Conservation (phyloP, 1,140 invertebrate species). For the Reticulitermes speratus region DNA sequence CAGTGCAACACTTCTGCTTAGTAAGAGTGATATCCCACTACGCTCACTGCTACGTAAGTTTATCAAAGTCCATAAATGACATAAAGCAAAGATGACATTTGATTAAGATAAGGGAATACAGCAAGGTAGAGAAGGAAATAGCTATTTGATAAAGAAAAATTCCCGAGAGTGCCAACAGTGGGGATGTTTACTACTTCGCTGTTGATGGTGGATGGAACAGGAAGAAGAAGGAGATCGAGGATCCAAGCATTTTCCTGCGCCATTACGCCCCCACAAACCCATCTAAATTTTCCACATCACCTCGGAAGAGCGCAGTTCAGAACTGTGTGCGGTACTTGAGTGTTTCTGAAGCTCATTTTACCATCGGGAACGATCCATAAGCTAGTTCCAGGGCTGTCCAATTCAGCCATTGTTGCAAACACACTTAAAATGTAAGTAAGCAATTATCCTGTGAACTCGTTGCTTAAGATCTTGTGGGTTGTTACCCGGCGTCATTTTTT, state of each 20-base stretch:
- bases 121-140: background rate
- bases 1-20: no score
- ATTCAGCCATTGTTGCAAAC: background rate
- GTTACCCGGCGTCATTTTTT: no score
- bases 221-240: background rate
- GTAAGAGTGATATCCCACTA: background rate
- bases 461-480: no score
- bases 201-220: background rate
- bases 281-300: background rate
- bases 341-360: background rate
- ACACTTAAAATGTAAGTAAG: no score
- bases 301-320: background rate
- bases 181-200: background rate
- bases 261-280: background rate
- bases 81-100: background rate
- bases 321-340: background rate
- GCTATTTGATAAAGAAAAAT: background rate
- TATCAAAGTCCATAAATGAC: background rate
- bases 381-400: background rate
- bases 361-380: background rate
- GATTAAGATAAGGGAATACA: background rate
- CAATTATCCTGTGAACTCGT: no score
- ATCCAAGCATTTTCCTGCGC: background rate
- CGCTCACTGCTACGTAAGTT: background rate
- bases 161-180: background rate